Evolutionary conservation across 2,888 invertebrate species (phyloP), one percentile per base, ranked within the genome.

Genomic region (Ophion obscuratus): DNA sequence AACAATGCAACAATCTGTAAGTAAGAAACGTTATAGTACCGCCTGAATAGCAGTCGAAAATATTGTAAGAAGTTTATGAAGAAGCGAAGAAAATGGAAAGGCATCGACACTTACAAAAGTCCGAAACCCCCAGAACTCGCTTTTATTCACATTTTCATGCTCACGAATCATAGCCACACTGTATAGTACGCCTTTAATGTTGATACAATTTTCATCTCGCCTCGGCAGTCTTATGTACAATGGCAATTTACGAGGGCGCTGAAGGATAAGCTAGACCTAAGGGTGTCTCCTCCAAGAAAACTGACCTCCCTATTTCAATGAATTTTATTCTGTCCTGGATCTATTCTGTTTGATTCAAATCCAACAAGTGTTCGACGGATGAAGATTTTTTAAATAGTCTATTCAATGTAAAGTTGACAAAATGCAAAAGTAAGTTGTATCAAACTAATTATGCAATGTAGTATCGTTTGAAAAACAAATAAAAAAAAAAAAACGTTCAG

Each of bases 1-100:
- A 92, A 90, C 88, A 89, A 92, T 91, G 90, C 92, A 92, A 90
- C 90, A 88, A 92, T 91, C 92, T 91, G 93, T 93, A 93, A 93
- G 93, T 93, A 93, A 93, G 90, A 90, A 86, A 90, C 90, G 92
- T 90, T 81, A 86, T 83, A 40, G 78, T 78, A 82, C 62, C 79
- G 76, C 81, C 73, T 75, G 76, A 80, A 79, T 74, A 59, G 24
- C 68, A 70, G 73, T 62, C 24, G 27, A 24, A 44, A 74, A 57
- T 70, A 24, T 31, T 24, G 53, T n/a, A 31, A 27, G 36, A 64
- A 80, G 75, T 40, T 57, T 20, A 24, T n/a, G 14, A 31, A 74
- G 20, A 47, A 17, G 36, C 10, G n/a, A 57, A 80, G 36, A 20
- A 71, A 62, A 62, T 36, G 36, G 70, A 44, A 44, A 44, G 10